Conservation (phyloP, 2,888 invertebrate genomes). For the Blastobasis adustella region DNA sequence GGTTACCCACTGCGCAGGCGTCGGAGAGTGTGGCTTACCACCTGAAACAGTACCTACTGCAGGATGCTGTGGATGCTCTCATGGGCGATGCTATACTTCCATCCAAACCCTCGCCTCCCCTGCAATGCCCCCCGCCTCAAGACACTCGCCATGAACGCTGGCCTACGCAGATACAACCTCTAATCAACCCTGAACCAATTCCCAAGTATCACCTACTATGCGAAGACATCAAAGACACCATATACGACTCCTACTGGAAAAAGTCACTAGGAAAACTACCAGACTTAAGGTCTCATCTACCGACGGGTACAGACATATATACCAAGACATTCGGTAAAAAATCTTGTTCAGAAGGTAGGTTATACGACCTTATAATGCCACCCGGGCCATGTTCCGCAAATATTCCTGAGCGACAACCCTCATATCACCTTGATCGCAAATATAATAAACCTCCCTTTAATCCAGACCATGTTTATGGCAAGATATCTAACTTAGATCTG, state of each 20-base stretch:
- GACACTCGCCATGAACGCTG: conserved; percentile 26
- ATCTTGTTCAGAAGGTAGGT: conserved; percentile 10
- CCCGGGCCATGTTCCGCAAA: conserved; percentile 18
- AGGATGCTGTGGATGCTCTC: conserved; percentile 37
- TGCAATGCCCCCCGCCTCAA: conserved; percentile 12
- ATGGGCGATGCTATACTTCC: conserved; percentile 28
- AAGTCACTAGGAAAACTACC: conserved; percentile 19
- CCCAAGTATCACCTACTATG: conserved; percentile 29
- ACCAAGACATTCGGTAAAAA: conserved; percentile 24
- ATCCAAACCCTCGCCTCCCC: conserved; percentile 14
- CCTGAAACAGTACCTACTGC: conserved; percentile 23
- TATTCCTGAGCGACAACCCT: conserved; percentile 18
- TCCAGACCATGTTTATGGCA: conserved; percentile 41
- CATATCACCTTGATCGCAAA: conserved; percentile 23
- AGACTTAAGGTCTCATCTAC: conserved; percentile 27
- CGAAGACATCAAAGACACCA: conserved; percentile 27
- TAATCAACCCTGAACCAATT: conserved; percentile 27
- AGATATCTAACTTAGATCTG: conserved; percentile 31
- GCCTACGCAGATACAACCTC: conserved; percentile 16
- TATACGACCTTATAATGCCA: conserved; percentile 33
- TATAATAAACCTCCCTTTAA: conserved; percentile 40
- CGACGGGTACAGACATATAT: conserved; percentile 20
- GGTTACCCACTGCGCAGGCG: conserved; percentile 21
- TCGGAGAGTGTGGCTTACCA: conserved; percentile 13
- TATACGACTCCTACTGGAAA: conserved; percentile 32